Percentiles rank a stretch among this genome's conserved stretches.
Conservation (phyloP, 2,797 vertebrate species). For the Alauda arvensis region DNA sequence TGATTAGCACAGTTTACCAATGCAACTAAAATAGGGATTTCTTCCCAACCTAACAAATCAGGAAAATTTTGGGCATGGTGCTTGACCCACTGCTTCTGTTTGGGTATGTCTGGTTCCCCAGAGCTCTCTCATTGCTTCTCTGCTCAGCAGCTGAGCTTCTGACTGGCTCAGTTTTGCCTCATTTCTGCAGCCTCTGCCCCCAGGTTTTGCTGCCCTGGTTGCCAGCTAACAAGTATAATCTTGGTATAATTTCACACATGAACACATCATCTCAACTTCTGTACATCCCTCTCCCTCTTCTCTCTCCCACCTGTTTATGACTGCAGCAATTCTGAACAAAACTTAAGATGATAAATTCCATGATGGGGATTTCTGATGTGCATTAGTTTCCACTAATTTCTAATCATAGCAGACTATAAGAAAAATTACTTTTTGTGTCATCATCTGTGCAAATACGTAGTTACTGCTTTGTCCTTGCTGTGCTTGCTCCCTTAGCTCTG, state of each 20-base stretch:
- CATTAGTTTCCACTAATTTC: not conserved
- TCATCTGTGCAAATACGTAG: not conserved
- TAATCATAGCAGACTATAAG: rapidly evolving
- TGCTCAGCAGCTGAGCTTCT: not conserved
- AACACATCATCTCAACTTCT: not conserved
- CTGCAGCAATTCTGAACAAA: not conserved
- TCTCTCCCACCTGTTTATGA: not conserved
- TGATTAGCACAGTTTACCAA: not conserved
- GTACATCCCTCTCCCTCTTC: not conserved
- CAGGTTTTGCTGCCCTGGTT: not conserved
- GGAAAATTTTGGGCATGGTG: not conserved
- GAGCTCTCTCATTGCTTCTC: not conserved
- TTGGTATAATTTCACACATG: not conserved
- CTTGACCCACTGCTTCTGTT: rapidly evolving
- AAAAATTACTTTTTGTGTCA: not conserved
- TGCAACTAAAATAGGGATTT: rapidly evolving
- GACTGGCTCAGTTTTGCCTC: not conserved
- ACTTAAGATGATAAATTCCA: not conserved
- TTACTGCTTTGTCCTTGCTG: not conserved
- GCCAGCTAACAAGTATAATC: not conserved
- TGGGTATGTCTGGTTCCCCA: not conserved
- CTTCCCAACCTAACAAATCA: not conserved
- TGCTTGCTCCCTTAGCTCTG: not conserved
- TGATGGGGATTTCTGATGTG: rapidly evolving
- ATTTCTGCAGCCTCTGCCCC: not conserved